A percentile compares a stretch with the other conserved stretches of the same genome.
These are phyloP conservation scores for Baryphthengus martii DNA, from an alignment of 2,113 vertebrate genomes.

Conservation along the genomic window DNA sequence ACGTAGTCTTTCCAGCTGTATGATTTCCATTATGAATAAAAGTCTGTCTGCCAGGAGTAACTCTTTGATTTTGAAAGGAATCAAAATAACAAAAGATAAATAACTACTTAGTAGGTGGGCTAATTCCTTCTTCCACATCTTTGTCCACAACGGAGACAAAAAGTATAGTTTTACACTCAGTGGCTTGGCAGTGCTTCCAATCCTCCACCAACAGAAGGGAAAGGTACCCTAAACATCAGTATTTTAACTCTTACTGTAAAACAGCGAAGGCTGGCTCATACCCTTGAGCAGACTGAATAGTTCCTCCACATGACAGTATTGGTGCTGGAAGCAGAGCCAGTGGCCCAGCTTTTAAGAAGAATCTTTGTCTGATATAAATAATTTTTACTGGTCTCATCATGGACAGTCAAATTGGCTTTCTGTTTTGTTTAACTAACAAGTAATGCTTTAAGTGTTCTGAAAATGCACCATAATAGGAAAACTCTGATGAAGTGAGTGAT, in stretches of 20 bases:
- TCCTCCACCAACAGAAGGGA: background rate
- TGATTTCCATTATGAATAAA: conserved; percentile 21
- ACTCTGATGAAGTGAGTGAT: conserved; percentile 6
- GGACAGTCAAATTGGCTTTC: conserved; percentile 19
- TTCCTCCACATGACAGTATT: background rate
- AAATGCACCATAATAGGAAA: conserved; percentile 15
- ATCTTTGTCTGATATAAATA: background rate
- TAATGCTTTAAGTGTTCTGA: conserved; percentile 1
- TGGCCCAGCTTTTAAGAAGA: background rate
- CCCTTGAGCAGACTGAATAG: background rate
- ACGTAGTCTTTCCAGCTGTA: conserved; percentile 53
- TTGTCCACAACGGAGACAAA: background rate
- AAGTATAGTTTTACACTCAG: background rate
- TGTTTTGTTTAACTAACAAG: conserved; percentile 21
- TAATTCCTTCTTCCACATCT: conserved; percentile 52
- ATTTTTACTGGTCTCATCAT: conserved; percentile 20
- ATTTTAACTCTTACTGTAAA: background rate
- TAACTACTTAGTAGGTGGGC: conserved; percentile 49
- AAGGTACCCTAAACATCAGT: background rate
- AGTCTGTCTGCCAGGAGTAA: conserved; percentile 19
- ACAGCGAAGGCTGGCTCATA: accelerated
- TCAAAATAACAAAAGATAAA: conserved; percentile 56
- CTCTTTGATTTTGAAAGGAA: conserved; percentile 54
- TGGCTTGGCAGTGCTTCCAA: conserved; percentile 22
- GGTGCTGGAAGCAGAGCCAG: background rate